Conservation (phyloP, 2,113 vertebrate species). For the Tragulus kanchil region DNA sequence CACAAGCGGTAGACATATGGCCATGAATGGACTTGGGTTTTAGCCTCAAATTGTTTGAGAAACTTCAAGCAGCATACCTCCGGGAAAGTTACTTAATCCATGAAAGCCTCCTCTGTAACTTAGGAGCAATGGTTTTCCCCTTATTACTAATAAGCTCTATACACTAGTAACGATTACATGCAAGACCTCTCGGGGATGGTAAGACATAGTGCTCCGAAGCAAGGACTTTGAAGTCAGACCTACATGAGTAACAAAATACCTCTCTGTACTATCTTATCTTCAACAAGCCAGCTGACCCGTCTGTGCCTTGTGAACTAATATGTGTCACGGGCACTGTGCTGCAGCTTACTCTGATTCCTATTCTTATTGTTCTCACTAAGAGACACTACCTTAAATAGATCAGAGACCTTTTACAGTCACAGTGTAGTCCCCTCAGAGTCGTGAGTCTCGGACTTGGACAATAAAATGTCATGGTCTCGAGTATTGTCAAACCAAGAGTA, state of each 20-base stretch:
- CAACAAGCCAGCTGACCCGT: neutral
- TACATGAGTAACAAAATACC: fast-evolving
- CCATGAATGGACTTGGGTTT: fast-evolving
- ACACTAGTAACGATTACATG: too few species aligned
- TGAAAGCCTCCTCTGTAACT: neutral
- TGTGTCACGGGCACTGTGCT: too few species aligned
- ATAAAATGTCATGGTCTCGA: too few species aligned
- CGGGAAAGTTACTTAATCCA: neutral
- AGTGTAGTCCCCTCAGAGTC: too few species aligned
- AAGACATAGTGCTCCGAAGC: neutral
- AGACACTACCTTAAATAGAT: too few species aligned
- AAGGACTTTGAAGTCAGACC: neutral
- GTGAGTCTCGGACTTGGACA: too few species aligned
- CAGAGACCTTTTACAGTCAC: too few species aligned
- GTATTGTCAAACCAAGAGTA: too few species aligned
- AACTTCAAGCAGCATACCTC: neutral
- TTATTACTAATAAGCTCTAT: neutral
- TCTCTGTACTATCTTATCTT: neutral
- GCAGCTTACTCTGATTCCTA: too few species aligned
- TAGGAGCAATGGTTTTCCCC: neutral
- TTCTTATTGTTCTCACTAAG: too few species aligned
- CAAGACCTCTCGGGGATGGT: too few species aligned
- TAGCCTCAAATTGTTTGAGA: neutral
- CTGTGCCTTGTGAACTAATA: neutral
- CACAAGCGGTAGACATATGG: fast-evolving